phyloP scores from a whole-genome alignment of 1,140 invertebrate genomes.

The silkworm (Bombyx mori) region DNA sequence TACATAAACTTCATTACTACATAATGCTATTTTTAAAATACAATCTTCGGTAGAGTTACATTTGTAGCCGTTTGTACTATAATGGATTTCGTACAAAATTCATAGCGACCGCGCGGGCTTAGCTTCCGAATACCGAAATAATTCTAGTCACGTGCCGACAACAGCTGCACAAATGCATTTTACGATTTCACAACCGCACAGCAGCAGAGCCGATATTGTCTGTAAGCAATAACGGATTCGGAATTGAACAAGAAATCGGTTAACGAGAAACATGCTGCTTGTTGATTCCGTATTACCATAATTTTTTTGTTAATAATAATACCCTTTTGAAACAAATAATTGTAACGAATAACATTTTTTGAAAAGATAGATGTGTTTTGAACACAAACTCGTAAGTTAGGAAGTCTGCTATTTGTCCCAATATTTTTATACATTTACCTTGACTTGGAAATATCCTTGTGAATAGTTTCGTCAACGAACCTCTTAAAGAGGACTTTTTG shows the following conservation, averaged over 20 bases:
- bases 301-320: too few species aligned
- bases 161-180: constrained; percentile 12
- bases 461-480: too few species aligned
- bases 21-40: neutral
- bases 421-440: too few species aligned
- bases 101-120: neutral
- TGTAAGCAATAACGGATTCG: constrained; percentile 5
- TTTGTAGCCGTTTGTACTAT: neutral
- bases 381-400: too few species aligned
- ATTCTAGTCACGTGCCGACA: constrained; percentile 5
- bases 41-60: neutral
- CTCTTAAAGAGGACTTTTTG: too few species aligned
- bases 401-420: too few species aligned
- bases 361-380: too few species aligned
- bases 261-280: neutral
- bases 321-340: too few species aligned
- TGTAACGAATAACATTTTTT: too few species aligned
- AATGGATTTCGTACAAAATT: neutral
- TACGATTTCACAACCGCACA: constrained; percentile 9
- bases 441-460: too few species aligned
- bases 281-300: too few species aligned
- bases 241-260: constrained; percentile 5
- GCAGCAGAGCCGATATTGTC: constrained; percentile 3
- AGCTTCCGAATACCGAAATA: constrained; percentile 2
- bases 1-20: neutral